Percentiles rank a stretch among this genome's conserved stretches.
Evolutionary conservation across 2,113 vertebrate genomes (phyloP).

Genomic region (Entomyzon cyanotis): DNA sequence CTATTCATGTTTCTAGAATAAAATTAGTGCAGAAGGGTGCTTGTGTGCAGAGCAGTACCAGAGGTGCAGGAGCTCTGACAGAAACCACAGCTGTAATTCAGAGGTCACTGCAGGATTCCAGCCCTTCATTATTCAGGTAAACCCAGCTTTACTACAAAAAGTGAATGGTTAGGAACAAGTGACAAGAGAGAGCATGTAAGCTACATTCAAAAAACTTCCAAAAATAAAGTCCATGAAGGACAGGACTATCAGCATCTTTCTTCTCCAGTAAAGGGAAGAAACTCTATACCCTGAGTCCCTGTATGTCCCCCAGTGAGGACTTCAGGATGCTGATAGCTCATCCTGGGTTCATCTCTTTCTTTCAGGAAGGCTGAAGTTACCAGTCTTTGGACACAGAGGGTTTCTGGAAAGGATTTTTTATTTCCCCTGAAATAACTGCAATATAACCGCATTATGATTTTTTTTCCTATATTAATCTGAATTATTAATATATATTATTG

Average conservation of each 20-base stretch:
- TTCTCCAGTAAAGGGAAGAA: not conserved
- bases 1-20: not conserved
- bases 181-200: fast-evolving
- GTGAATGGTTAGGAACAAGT: not conserved
- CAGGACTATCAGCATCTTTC: not conserved
- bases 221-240: not conserved
- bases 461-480: not conserved
- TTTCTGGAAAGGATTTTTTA: not conserved
- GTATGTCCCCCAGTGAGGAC: fast-evolving
- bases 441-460: not conserved
- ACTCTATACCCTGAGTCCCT: fast-evolving
- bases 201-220: not conserved
- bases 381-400: not conserved
- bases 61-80: not conserved
- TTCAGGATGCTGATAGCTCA: not conserved
- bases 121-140: not conserved
- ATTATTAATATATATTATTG: not conserved
- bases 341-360: not conserved
- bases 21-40: not conserved
- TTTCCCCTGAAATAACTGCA: not conserved
- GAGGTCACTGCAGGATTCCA: not conserved
- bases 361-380: not conserved
- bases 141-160: not conserved
- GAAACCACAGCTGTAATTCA: not conserved
- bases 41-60: fast-evolving